Evolutionary conservation across 2,888 invertebrate genomes (phyloP).

Genomic region (Meteorus colon): DNA sequence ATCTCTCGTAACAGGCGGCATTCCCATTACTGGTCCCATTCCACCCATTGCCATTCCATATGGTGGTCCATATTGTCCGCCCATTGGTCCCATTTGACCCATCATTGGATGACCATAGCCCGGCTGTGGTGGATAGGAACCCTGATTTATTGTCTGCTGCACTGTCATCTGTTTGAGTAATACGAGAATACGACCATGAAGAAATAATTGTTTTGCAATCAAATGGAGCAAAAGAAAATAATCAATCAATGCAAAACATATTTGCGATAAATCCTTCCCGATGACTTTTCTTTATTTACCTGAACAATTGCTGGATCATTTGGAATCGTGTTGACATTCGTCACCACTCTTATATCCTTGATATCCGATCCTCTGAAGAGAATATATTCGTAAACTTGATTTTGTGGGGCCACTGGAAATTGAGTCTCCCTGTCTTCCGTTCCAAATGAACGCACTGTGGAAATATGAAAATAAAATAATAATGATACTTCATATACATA

Average conservation of each 20-base stretch:
- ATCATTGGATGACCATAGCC: slow-evolving; percentile 84
- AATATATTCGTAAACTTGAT: slow-evolving; percentile 99
- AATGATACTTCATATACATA: background rate
- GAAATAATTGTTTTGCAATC: slow-evolving; percentile 12
- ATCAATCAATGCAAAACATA: too few species aligned
- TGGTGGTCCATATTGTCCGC: slow-evolving; percentile 75
- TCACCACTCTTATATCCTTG: slow-evolving; percentile 97
- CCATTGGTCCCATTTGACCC: slow-evolving; percentile 76
- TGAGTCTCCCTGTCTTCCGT: slow-evolving; percentile 98
- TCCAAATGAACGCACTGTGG: slow-evolving; percentile 96
- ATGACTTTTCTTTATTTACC: slow-evolving; percentile 70
- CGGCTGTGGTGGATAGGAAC: slow-evolving; percentile 78
- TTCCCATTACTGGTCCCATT: slow-evolving; percentile 75
- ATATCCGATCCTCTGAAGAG: slow-evolving; percentile 98
- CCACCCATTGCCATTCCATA: slow-evolving; percentile 74
- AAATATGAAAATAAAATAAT: slow-evolving; percentile 65
- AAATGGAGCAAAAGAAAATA: background rate
- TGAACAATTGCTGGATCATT: slow-evolving; percentile 99
- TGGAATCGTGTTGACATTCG: slow-evolving; percentile 87
- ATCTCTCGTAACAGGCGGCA: slow-evolving; percentile 69
- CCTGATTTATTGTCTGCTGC: slow-evolving; percentile 81
- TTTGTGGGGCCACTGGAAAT: slow-evolving; percentile 95
- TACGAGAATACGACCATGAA: background rate
- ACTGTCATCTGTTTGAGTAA: slow-evolving; percentile 80
- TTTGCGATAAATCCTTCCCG: background rate